Percentiles rank a stretch among this genome's conserved stretches.
Conservation (phyloP, 2,888 invertebrate genomes). For the Danaus chrysippus region DNA sequence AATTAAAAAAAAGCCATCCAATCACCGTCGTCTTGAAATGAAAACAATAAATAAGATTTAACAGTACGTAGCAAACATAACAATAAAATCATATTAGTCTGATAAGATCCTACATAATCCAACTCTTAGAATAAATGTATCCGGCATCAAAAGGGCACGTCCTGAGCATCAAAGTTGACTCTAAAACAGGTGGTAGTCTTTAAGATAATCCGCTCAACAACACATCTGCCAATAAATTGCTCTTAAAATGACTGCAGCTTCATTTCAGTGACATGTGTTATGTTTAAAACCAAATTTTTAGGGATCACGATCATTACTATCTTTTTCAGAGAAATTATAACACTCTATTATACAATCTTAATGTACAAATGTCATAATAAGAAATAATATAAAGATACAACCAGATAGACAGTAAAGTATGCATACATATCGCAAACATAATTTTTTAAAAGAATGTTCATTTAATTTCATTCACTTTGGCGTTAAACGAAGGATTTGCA, state of each 20-base stretch:
- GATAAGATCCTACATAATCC: slow-evolving; percentile 32
- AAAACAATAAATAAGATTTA: slow-evolving; percentile 23
- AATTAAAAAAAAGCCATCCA: neutral
- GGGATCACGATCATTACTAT: no score
- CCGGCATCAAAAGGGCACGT: slow-evolving; percentile 56
- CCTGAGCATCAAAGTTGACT: slow-evolving; percentile 44
- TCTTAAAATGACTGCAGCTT: slow-evolving; percentile 48
- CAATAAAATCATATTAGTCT: slow-evolving; percentile 14
- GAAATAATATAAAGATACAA: no score
- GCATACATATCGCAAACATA: slow-evolving; percentile 9
- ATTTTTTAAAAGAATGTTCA: slow-evolving; percentile 16
- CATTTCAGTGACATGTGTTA: slow-evolving; percentile 59
- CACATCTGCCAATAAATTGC: slow-evolving; percentile 60
- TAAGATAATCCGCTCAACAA: slow-evolving; percentile 66
- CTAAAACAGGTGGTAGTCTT: slow-evolving; percentile 70
- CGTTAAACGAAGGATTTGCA: slow-evolving; percentile 15
- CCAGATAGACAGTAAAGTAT: no score
- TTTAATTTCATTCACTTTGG: slow-evolving; percentile 15
- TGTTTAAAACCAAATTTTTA: slow-evolving; percentile 36
- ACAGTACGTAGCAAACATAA: slow-evolving; percentile 4
- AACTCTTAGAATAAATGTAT: slow-evolving; percentile 54
- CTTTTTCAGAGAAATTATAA: no score
- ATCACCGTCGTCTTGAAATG: neutral
- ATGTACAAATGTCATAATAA: no score
- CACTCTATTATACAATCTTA: no score